Evolutionary conservation across 2,797 vertebrate species (phyloP), one percentile per base, ranked within the genome.

Genomic region (Lagorchestes hirsutus): DNA sequence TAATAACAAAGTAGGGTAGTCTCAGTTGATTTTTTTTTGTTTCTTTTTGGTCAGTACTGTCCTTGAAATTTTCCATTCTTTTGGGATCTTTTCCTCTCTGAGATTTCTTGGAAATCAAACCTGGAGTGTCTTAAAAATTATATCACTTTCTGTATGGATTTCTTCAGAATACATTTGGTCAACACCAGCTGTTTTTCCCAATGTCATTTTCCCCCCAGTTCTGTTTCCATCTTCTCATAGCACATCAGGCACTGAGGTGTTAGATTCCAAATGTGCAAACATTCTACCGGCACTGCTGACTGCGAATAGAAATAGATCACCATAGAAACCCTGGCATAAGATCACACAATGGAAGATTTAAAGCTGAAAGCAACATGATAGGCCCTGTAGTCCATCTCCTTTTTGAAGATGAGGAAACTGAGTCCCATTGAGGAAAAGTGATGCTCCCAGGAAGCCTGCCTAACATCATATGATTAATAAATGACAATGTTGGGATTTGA

Each of bases 401-500:
- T 54, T 94, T 55, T 57, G 40, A 91, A 59, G 56, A 40, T 82
- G 24, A 91, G 95, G 24, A 92, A 96, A 62, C 2, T 1, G 28
- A 94, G 57, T 55, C 40, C 62, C 94, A 56, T 56, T 55, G 93
- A 95, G 46, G 90, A 46, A 54, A 62, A 74, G 90, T 94, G 54
- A 82, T 10, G 40, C 24, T 46, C 24, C 40, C 22, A 46, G 9
- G 11, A 46, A 82, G 67, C 8, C 28, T 0, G 16, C 28, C 46
- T 56, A n/a, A 56, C 34, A 67, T 87, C 74, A 56, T 57, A 67
- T 82, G n/a, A 2, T 40, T 87, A 87, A 87, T 46, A 46, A 87
- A 50, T 50, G 74, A 87, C 10, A 50, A 4, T 46, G 9, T 22
- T 87, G 22, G 40, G 10, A 87, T 87, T 50, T 87, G 74, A 87